A percentile compares a stretch with the other conserved stretches of the same genome.
Conservation (phyloP, 2,888 invertebrate species). For the Lobophora halterata region DNA sequence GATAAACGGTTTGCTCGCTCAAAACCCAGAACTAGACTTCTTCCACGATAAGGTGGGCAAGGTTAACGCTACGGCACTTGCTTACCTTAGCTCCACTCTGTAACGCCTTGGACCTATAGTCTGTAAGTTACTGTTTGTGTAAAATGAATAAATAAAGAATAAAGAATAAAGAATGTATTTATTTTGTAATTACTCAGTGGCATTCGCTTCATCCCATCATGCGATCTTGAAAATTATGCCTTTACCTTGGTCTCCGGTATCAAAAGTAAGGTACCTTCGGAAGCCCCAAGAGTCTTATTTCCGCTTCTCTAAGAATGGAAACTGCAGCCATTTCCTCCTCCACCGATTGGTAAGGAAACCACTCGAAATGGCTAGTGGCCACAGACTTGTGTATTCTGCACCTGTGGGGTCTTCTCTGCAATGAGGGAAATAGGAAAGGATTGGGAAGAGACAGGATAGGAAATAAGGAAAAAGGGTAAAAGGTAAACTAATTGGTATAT, state of each 20-base stretch:
- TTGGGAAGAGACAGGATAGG: not conserved
- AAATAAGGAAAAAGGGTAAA: too few species aligned
- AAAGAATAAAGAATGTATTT: too few species aligned
- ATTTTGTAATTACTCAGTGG: too few species aligned
- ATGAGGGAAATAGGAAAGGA: constrained; percentile 5
- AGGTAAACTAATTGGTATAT: not conserved
- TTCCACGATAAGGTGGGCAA: too few species aligned
- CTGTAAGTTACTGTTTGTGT: not conserved
- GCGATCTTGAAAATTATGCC: too few species aligned
- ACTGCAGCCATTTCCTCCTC: constrained; percentile 6
- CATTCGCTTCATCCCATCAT: too few species aligned
- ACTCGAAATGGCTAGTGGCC: constrained; percentile 5
- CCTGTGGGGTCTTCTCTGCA: constrained; percentile 12
- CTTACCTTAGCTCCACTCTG: too few species aligned
- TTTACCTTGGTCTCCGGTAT: not conserved
- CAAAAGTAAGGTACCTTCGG: constrained; percentile 13
- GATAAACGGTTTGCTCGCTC: too few species aligned
- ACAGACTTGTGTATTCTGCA: constrained; percentile 5
- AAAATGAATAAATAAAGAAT: too few species aligned
- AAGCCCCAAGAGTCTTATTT: constrained; percentile 13
- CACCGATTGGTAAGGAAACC: constrained; percentile 3
- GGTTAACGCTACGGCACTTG: too few species aligned
- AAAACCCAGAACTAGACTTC: too few species aligned
- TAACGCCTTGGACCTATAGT: too few species aligned
- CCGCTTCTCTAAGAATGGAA: constrained; percentile 13